A percentile compares a stretch with the other conserved stretches of the same genome.
Conservation (phyloP, 2,113 vertebrate species). For the Muscicapa adusta region DNA sequence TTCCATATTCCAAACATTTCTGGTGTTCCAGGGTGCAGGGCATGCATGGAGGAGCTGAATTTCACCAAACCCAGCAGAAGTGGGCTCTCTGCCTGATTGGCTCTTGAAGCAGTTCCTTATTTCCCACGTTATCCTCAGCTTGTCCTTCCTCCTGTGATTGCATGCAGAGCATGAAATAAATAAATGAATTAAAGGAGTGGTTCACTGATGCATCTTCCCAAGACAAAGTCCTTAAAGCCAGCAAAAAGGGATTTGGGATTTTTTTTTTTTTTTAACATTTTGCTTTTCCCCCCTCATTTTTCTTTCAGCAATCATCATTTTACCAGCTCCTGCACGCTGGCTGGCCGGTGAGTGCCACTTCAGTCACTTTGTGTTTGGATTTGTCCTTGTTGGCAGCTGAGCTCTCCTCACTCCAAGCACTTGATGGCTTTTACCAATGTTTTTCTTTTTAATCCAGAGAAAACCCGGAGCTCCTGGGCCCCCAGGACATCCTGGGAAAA, state of each 20-base stretch:
- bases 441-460: conserved; percentile 68
- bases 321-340: conserved; percentile 81
- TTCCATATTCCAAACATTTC: neutral
- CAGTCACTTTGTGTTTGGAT: rapidly evolving
- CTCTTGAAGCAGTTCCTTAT: neutral
- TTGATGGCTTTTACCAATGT: neutral
- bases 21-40: neutral
- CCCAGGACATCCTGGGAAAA: conserved; percentile 78
- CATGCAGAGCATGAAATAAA: neutral
- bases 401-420: neutral
- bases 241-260: neutral
- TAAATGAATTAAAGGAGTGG: neutral
- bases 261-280: neutral
- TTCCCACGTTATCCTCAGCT: neutral
- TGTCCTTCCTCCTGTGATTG: neutral
- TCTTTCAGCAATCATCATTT: conserved; percentile 78
- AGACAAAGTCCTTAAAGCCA: neutral
- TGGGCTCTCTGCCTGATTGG: neutral
- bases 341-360: conserved; percentile 84
- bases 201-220: neutral
- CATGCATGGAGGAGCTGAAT: neutral
- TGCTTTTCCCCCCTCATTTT: neutral
- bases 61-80: neutral
- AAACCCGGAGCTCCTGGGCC: conserved; percentile 74
- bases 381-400: neutral